Base-by-base conservation (phyloP, 2,888 invertebrate genomes). In the Unio delphinus region DNA sequence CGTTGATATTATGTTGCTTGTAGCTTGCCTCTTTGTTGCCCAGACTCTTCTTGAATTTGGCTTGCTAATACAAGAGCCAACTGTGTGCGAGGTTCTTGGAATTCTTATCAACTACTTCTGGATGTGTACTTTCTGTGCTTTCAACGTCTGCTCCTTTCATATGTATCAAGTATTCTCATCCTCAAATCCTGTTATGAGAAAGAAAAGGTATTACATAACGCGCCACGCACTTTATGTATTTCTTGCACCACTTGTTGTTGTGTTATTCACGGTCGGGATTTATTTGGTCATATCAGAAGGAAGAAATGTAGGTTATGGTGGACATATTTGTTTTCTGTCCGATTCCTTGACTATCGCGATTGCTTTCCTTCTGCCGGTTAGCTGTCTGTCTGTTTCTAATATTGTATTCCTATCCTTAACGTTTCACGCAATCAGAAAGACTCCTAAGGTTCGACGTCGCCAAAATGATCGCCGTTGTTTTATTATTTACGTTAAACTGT, bases 401-500 rank as follows among this genome's bases (percentile, higher is more conserved):
- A 62, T 76, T 15, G 57, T 75, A 7, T 78, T 82, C 59, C 82
- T 80, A 54, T 55, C 30, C 4, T 30, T 73, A 11, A 80, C 81
- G 4, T 74, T 81, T n/a, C 68, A 67, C 59, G 71, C 70, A 2
- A 78, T 85, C 54, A 61, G 72, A 11, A 68, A 61, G 17, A 67
- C 61, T 15, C 72, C 68, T 18, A 70, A 45, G 20, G 59, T 69
- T 59, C 70, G 55, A 23, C 67, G 55, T 65, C 57, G 18, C n/a
- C 55, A 54, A 58, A 65, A 58, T 57, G 75, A 78, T 17, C 68
- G 79, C 11, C 61, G 67, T 20, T 71, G 78, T 28, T 69, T 83
- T 3, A 60, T 67, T 18, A 69, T 83, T 15, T 85, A 83, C 64
- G 61, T 79, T 8, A 81, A 80, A 54, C 69, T 85, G 55, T 82